phyloP scores from a whole-genome alignment of 2,797 vertebrate genomes.

The Labeo calbasu region DNA sequence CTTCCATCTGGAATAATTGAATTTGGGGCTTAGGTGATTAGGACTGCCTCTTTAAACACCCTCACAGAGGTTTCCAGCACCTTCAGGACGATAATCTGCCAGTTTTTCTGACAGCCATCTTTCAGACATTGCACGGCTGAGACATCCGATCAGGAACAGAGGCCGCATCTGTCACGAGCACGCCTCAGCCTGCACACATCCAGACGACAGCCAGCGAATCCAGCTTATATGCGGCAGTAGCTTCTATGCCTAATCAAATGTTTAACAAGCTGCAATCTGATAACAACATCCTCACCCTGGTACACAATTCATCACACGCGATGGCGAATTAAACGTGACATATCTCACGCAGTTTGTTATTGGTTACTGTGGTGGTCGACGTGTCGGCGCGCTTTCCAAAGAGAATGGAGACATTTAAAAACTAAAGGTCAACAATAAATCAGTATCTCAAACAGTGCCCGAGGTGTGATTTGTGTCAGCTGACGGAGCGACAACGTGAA shows the following conservation, averaged over 20 bases:
- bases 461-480: constrained; percentile 55
- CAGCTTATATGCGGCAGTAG: background rate
- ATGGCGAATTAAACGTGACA: constrained; percentile 56
- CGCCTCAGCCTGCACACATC: background rate
- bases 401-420: constrained; percentile 64
- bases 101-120: constrained; percentile 74
- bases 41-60: constrained; percentile 71
- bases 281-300: constrained; percentile 28
- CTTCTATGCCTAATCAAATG: constrained; percentile 25
- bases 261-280: constrained; percentile 38
- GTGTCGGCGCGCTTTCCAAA: constrained; percentile 39
- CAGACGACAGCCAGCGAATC: background rate
- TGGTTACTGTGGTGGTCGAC: constrained; percentile 43
- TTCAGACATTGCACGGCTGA: constrained; percentile 59
- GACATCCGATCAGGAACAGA: constrained; percentile 47
- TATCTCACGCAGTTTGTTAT: constrained; percentile 57
- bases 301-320: constrained; percentile 46
- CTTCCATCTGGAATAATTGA: constrained; percentile 74
- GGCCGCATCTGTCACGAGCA: constrained; percentile 67
- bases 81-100: constrained; percentile 63
- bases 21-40: constrained; percentile 77
- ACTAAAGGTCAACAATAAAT: constrained; percentile 64
- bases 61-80: constrained; percentile 68
- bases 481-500: constrained; percentile 36
- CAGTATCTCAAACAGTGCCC: constrained; percentile 55